Evolutionary conservation across 2,113 vertebrate genomes (phyloP).

Genomic region (Corvus moneduloides): DNA sequence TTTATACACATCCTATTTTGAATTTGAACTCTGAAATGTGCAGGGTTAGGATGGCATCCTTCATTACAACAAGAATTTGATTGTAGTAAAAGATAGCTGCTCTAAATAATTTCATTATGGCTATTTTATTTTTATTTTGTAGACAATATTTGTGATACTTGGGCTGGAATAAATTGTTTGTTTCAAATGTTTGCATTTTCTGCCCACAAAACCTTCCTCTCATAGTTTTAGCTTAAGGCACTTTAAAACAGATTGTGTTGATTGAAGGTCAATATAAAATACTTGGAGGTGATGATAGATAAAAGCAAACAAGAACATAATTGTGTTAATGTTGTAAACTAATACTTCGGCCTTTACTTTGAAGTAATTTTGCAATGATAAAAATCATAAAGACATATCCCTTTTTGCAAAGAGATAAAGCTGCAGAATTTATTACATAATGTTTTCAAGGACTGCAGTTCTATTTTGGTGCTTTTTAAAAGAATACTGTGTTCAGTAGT

Average conservation of each 20-base stretch:
- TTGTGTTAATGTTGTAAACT: neutral
- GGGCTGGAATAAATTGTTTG: neutral
- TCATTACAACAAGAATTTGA: neutral
- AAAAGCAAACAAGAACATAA: neutral
- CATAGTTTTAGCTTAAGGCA: neutral
- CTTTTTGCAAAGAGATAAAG: neutral
- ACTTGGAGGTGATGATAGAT: neutral
- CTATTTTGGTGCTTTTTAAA: neutral
- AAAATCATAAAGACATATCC: neutral
- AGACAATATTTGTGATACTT: neutral
- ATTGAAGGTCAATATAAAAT: neutral
- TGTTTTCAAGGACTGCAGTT: neutral
- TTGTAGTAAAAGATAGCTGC: neutral
- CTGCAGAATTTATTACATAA: conserved; percentile 16
- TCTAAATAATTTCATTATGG: neutral
- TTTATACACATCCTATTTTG: neutral
- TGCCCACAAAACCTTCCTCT: neutral
- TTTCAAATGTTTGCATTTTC: neutral
- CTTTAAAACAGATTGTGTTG: neutral
- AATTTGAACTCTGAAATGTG: neutral
- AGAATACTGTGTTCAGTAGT: neutral
- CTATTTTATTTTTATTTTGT: neutral
- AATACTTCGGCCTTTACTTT: neutral
- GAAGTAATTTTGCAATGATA: neutral
- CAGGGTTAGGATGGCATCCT: neutral